Evolutionary conservation across 2,113 vertebrate genomes (phyloP).

Genomic region (Nesoenas mayeri): DNA sequence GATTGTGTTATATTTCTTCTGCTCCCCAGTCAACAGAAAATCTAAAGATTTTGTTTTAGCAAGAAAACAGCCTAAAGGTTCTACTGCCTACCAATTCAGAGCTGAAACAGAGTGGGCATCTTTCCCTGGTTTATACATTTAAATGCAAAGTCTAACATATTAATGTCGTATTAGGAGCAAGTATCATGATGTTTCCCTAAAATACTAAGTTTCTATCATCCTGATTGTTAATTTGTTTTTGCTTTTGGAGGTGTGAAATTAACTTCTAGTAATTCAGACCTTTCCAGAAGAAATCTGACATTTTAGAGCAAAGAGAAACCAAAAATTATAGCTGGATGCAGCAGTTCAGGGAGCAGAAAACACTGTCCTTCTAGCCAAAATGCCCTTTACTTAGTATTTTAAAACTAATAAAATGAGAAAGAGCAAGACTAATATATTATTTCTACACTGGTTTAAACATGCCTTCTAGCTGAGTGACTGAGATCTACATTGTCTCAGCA

Average conservation of each 20-base stretch:
- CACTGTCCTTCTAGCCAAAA: neutral
- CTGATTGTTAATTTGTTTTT: neutral
- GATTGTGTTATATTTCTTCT: neutral
- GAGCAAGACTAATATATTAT: neutral
- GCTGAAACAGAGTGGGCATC: neutral
- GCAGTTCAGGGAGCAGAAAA: neutral
- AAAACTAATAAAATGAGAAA: neutral
- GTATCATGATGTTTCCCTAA: neutral
- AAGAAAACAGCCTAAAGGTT: neutral
- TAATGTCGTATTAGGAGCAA: neutral
- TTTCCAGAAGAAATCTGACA: neutral
- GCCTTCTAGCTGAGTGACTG: neutral
- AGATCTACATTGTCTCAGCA: neutral
- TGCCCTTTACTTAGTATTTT: neutral
- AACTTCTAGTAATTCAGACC: neutral
- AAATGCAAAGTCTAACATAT: neutral
- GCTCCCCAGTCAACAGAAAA: neutral
- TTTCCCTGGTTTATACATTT: neutral
- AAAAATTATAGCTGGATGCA: neutral
- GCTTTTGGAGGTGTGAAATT: neutral
- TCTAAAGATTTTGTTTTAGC: neutral
- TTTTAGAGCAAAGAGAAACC: neutral
- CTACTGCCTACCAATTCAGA: neutral
- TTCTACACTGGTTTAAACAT: neutral
- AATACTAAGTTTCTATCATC: neutral